Conservation (phyloP, 2,888 invertebrate genomes). For the Dendrolimus houi region DNA sequence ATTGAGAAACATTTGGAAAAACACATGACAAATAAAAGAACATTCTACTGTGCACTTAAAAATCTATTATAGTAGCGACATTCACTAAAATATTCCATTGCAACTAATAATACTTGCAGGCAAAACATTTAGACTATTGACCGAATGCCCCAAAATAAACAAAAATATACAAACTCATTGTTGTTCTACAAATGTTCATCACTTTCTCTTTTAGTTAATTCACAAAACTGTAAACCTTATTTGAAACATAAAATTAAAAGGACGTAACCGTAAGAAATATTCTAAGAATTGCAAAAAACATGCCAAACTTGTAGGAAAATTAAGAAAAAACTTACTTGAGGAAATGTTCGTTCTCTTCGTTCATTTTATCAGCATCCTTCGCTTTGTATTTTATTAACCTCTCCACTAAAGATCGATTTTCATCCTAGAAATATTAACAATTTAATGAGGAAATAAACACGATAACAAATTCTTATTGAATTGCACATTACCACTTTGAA, state of each 20-base stretch:
- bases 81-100: conserved; percentile 33
- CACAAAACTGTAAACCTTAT: not conserved
- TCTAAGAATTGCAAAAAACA: conserved; percentile 30
- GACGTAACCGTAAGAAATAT: conserved; percentile 15
- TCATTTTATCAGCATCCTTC: conserved; percentile 96
- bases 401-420: conserved; percentile 90
- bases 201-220: conserved; percentile 1
- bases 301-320: conserved; percentile 10
- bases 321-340: conserved; percentile 80
- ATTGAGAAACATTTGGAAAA: conserved; percentile 7
- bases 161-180: conserved; percentile 2
- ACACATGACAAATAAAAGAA: conserved; percentile 24
- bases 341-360: conserved; percentile 96
- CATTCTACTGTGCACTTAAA: conserved; percentile 27
- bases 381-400: conserved; percentile 94
- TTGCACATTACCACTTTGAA: conserved; percentile 20
- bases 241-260: conserved; percentile 1
- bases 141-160: conserved; percentile 37
- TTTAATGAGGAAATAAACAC: conserved; percentile 7
- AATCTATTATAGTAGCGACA: conserved; percentile 35
- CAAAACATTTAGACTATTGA: conserved; percentile 28
- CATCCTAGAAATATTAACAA: conserved; percentile 80
- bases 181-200: not conserved
- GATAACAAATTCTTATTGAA: not conserved
- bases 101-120: conserved; percentile 35